Conservation (phyloP, 2,888 invertebrate species). For the Eledona agricola region DNA sequence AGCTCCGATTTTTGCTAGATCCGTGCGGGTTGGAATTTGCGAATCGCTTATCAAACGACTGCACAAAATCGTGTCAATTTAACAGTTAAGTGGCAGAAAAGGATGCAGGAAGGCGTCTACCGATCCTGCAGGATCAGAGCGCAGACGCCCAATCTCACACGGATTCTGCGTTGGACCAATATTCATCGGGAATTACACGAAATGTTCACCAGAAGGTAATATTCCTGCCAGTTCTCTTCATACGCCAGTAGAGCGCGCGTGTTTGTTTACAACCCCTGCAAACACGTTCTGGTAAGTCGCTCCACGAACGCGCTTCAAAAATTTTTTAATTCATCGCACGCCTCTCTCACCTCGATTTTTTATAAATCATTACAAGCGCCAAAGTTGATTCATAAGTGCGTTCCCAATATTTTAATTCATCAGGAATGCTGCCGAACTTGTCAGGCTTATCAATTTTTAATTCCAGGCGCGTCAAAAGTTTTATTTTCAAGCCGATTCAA, state of each 20-base stretch:
- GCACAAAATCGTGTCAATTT: constrained; percentile 35
- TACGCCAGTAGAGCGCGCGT: constrained; percentile 31
- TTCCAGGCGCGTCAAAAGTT: constrained; percentile 22
- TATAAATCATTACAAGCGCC: constrained; percentile 26
- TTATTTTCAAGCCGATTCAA: too few relatives aligned
- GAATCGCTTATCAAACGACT: constrained; percentile 25
- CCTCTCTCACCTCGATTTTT: too few relatives aligned
- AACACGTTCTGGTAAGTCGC: constrained; percentile 32
- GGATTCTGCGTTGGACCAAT: constrained; percentile 53
- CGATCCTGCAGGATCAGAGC: constrained; percentile 43
- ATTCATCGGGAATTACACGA: constrained; percentile 44
- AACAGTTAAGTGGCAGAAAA: constrained; percentile 29
- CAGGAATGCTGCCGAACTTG: constrained; percentile 27
- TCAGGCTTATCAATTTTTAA: constrained; percentile 29
- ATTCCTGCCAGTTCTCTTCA: constrained; percentile 40
- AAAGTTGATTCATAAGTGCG: constrained; percentile 34
- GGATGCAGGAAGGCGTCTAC: constrained; percentile 42
- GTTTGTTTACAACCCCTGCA: constrained; percentile 22
- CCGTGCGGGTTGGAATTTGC: constrained; percentile 12
- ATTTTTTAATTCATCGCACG: too few relatives aligned
- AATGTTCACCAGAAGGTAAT: constrained; percentile 42
- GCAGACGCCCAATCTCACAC: constrained; percentile 49
- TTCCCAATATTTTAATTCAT: constrained; percentile 28
- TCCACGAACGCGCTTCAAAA: neutral
- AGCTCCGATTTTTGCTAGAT: constrained; percentile 12